Conservation (phyloP, 2,113 vertebrate species). For the Zosterops borbonicus region DNA sequence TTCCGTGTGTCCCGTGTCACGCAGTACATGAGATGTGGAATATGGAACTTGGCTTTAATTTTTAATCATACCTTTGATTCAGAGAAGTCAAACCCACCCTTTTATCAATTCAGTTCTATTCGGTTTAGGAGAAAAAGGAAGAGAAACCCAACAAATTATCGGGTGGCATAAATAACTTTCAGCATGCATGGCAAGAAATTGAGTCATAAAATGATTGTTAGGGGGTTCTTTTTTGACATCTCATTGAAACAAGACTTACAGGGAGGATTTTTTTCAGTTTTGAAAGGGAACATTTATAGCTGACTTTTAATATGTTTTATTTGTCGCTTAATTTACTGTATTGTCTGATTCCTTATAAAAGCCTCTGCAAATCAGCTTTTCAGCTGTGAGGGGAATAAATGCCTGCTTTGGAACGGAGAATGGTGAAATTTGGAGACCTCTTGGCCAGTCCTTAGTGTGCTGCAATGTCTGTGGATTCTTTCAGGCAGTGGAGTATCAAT, state of each 20-base stretch:
- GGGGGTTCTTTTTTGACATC: neutral
- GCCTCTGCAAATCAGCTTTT: neutral
- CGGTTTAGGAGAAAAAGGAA: neutral
- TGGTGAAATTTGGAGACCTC: neutral
- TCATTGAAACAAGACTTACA: neutral
- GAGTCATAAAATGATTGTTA: neutral
- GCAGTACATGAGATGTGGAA: neutral
- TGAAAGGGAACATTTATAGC: neutral
- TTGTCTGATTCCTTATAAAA: neutral
- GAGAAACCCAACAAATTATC: neutral
- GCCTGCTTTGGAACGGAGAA: neutral
- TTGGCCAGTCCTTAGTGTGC: neutral
- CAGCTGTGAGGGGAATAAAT: neutral
- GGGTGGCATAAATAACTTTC: neutral
- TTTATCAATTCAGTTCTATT: neutral
- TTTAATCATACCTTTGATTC: constrained; percentile 32
- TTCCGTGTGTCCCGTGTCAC: fast-evolving
- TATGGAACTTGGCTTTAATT: neutral
- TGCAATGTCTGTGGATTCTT: neutral
- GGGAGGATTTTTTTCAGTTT: fast-evolving
- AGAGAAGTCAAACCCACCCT: neutral
- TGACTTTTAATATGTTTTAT: neutral
- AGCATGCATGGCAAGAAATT: neutral
- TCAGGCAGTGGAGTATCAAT: neutral
- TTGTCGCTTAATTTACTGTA: neutral